Conservation (phyloP, 2,888 invertebrate genomes). For the Luffia ferchaultella region DNA sequence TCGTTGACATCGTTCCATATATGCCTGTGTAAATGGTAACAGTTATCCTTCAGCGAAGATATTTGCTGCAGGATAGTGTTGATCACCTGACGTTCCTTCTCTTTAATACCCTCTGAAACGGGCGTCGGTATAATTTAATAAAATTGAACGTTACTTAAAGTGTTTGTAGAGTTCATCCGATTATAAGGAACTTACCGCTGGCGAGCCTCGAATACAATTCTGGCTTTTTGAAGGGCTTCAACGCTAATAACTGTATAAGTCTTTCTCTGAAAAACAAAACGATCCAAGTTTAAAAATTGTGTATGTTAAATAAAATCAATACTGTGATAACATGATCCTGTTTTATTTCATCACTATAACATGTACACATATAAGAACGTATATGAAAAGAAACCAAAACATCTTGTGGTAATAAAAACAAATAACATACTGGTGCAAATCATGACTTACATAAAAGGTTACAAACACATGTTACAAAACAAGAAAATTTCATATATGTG, state of each 20-base stretch:
- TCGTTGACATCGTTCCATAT: conserved; percentile 94
- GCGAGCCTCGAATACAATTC: conserved; percentile 84
- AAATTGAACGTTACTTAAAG: neutral
- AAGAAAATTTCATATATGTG: too few species aligned
- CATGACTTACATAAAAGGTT: too few species aligned
- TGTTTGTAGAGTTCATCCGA: neutral
- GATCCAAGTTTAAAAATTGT: too few species aligned
- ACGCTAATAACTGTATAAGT: conserved; percentile 91
- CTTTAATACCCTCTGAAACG: conserved; percentile 85
- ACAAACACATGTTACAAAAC: too few species aligned
- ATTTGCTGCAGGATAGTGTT: conserved; percentile 83
- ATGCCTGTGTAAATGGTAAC: conserved; percentile 85
- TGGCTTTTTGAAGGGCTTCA: conserved; percentile 93
- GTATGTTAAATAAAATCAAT: too few species aligned
- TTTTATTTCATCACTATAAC: too few species aligned
- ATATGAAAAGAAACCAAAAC: too few species aligned
- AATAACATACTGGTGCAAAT: too few species aligned
- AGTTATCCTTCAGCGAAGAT: conserved; percentile 85
- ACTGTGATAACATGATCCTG: too few species aligned
- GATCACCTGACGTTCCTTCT: conserved; percentile 80
- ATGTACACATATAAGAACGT: too few species aligned
- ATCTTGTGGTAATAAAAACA: too few species aligned
- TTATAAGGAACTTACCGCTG: conserved; percentile 69
- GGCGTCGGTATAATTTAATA: neutral
- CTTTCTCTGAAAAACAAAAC: conserved; percentile 79